A percentile compares a stretch with the other conserved stretches of the same genome.
Evolutionary conservation across 35 echinoderm and acorn worm genomes (phyloP).

Genomic region (Diadema setosum): DNA sequence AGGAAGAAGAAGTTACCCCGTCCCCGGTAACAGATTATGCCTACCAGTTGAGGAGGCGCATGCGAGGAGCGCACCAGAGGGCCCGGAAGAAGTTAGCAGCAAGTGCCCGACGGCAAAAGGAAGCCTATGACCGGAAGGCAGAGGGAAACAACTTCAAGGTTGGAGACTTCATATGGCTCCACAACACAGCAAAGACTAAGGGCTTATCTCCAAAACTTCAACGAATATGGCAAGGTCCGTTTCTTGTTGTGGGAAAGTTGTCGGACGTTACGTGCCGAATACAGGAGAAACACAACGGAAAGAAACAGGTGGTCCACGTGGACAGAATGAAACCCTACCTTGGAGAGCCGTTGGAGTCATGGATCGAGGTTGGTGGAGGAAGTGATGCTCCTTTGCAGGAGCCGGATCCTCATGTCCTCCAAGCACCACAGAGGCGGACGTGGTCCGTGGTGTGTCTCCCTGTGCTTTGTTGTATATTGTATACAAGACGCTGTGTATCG

Average conservation of each 20-base stretch:
- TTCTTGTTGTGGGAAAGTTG: neutral
- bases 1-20: neutral
- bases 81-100: neutral
- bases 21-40: neutral
- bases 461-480: no score
- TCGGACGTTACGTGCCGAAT: constrained; percentile 26
- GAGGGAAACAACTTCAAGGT: neutral
- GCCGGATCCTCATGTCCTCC: no score
- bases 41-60: neutral
- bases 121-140: neutral
- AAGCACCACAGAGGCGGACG: no score
- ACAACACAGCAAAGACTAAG: constrained; percentile 18
- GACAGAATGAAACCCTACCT: no score
- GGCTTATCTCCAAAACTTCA: constrained; percentile 26
- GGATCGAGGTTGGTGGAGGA: no score
- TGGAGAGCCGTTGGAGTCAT: no score
- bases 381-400: no score
- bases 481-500: no score
- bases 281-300: neutral
- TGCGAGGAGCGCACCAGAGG: no score
- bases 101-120: neutral
- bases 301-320: no score
- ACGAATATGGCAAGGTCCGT: constrained; percentile 12
- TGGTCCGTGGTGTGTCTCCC: no score
- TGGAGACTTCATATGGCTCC: constrained; percentile 1